A percentile compares a stretch with the other conserved stretches of the same genome.
Evolutionary conservation across 1,140 invertebrate species (phyloP).

Genomic region (Pseudomyrmex flavicornis): DNA sequence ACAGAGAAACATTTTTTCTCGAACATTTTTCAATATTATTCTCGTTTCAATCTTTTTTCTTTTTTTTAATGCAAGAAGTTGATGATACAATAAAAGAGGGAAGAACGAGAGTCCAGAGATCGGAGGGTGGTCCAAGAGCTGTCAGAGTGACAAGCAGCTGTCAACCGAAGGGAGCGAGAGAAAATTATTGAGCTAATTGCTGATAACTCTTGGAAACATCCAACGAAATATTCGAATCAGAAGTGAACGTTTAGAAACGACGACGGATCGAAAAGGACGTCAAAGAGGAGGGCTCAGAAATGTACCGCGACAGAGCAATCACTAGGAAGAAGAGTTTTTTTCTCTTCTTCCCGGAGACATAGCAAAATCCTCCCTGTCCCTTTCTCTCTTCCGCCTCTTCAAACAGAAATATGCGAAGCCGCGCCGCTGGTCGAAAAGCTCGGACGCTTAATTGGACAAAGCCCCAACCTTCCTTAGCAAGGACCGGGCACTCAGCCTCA

Average conservation of each 20-base stretch:
- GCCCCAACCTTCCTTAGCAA: constrained; percentile 80
- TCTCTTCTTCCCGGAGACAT: constrained; percentile 70
- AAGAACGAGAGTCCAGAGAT: constrained; percentile 48
- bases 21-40: background rate
- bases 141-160: constrained; percentile 71
- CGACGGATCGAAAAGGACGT: constrained; percentile 30
- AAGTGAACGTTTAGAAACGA: constrained; percentile 52
- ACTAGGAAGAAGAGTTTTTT: constrained; percentile 74
- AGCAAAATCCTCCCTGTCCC: constrained; percentile 54
- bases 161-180: constrained; percentile 69
- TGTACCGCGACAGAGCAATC: constrained; percentile 63
- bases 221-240: constrained; percentile 74
- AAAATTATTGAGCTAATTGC: constrained; percentile 84
- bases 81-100: background rate
- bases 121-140: constrained; percentile 24
- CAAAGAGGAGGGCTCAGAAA: constrained; percentile 14
- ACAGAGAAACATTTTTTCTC: background rate
- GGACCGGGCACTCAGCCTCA: constrained; percentile 76
- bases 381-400: constrained; percentile 72
- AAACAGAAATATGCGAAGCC: constrained; percentile 82
- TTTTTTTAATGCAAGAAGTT: background rate
- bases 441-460: constrained; percentile 85
- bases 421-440: constrained; percentile 79
- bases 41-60: background rate
- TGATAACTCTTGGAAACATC: constrained; percentile 77